phyloP scores from a whole-genome alignment of 2,797 vertebrate genomes.

The Pipistrellus nathusii region DNA sequence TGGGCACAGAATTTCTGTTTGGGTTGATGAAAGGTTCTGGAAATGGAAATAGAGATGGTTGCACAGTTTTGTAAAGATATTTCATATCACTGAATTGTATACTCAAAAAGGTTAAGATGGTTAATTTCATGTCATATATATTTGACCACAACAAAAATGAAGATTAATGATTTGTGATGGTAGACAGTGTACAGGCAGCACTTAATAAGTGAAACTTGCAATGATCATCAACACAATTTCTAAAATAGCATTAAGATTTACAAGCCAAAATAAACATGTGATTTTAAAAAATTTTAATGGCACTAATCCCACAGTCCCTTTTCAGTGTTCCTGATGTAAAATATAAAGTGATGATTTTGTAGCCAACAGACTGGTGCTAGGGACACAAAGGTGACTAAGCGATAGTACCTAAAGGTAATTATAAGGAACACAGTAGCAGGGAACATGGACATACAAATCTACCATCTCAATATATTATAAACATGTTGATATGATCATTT shows the following conservation, averaged over 20 bases:
- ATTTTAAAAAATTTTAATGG: constrained; percentile 52
- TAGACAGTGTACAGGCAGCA: not conserved
- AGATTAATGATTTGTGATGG: constrained; percentile 23
- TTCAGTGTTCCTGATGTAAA: constrained; percentile 26
- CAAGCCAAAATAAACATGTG: constrained; percentile 61
- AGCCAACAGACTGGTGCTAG: not conserved
- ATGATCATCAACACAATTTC: constrained; percentile 37
- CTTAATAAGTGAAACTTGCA: not conserved
- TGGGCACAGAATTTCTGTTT: not conserved
- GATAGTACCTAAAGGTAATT: not conserved
- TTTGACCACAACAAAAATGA: constrained; percentile 21
- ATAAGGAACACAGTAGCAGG: not conserved
- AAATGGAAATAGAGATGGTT: not conserved
- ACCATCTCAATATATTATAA: not conserved
- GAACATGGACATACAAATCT: not conserved
- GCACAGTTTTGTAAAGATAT: not conserved
- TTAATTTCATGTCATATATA: not conserved
- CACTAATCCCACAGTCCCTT: not conserved
- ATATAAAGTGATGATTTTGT: constrained; percentile 8
- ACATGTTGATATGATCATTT: not conserved
- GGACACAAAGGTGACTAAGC: not conserved
- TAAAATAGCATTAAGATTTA: constrained; percentile 42
- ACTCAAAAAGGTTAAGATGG: not conserved
- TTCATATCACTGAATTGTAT: not conserved
- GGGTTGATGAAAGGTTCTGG: not conserved